Conservation (phyloP, 2,797 vertebrate genomes). For the Florisuga fusca region DNA sequence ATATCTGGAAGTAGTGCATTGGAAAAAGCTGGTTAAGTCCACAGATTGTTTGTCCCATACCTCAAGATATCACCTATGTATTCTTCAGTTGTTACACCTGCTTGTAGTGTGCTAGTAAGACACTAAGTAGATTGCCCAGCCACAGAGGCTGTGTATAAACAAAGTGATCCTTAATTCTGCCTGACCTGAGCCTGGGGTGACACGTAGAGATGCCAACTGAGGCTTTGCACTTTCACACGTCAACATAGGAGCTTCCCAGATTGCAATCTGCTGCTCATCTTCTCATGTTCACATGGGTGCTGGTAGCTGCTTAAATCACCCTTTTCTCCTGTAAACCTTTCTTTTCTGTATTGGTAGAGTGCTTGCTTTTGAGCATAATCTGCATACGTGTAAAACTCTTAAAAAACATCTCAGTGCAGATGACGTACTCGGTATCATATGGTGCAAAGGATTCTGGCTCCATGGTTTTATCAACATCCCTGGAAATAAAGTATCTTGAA, state of each 20-base stretch:
- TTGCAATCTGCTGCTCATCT: too few relatives aligned
- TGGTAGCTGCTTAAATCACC: neutral
- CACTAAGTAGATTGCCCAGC: neutral
- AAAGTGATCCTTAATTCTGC: rapidly evolving
- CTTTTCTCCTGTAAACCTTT: neutral
- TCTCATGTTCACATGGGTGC: rapidly evolving
- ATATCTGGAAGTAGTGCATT: neutral
- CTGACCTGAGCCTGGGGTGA: neutral
- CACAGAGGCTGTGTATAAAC: too few relatives aligned
- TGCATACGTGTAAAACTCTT: neutral
- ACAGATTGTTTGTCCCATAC: neutral
- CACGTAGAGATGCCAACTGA: neutral
- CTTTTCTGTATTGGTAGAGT: neutral
- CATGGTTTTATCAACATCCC: neutral
- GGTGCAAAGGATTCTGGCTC: neutral
- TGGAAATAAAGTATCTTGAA: neutral
- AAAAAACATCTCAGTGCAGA: neutral
- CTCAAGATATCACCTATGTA: too few relatives aligned
- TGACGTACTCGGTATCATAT: neutral
- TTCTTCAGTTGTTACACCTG: neutral
- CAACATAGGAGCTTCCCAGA: neutral
- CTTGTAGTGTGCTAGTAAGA: neutral
- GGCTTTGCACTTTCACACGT: neutral
- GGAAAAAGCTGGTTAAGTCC: neutral
- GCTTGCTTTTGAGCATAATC: neutral